Evolutionary conservation across 2,888 invertebrate species (phyloP).

Genomic region (Terebella lapidaria): DNA sequence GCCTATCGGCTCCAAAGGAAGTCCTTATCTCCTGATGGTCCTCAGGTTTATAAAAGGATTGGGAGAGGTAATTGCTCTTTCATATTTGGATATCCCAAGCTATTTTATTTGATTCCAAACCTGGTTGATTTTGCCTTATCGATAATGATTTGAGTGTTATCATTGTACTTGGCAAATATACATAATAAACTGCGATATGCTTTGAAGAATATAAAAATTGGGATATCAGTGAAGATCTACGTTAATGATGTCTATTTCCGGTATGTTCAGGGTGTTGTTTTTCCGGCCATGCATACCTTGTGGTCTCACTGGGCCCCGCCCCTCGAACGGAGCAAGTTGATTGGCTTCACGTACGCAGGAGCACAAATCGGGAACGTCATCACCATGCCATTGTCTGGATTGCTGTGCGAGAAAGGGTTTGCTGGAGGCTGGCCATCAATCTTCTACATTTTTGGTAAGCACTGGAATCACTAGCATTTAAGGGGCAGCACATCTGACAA

Average conservation of each 20-base stretch:
- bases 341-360: conserved; percentile 47
- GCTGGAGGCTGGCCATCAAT: conserved; percentile 57
- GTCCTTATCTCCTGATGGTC: conserved; percentile 31
- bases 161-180: no score
- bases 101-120: neutral
- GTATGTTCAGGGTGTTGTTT: conserved; percentile 68
- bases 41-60: conserved; percentile 37
- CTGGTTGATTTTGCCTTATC: neutral
- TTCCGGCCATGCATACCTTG: conserved; percentile 91
- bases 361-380: conserved; percentile 79
- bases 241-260: no score
- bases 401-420: conserved; percentile 61
- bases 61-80: conserved; percentile 35
- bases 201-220: no score
- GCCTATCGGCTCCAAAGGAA: conserved; percentile 34
- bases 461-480: no score
- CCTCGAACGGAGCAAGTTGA: conserved; percentile 61
- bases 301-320: conserved; percentile 90
- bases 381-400: conserved; percentile 74
- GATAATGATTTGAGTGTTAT: neutral
- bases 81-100: neutral
- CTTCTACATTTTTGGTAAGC: conserved; percentile 20
- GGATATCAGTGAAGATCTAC: no score
- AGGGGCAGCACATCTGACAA: no score
- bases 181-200: no score